phyloP scores from a whole-genome alignment of 1,140 invertebrate genomes.

The Drosophila sechellia region DNA sequence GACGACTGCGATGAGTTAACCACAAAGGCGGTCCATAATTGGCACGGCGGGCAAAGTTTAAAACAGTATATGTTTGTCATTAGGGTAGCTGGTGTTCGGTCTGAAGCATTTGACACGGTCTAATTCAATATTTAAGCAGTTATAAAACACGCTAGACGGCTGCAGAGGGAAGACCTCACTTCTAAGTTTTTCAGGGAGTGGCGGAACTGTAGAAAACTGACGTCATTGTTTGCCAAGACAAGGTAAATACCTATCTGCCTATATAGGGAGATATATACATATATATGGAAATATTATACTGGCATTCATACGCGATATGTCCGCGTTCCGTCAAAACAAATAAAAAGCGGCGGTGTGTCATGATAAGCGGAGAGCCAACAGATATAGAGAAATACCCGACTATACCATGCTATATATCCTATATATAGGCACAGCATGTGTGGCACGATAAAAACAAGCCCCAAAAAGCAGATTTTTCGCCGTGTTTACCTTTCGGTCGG shows the following conservation, averaged over 20 bases:
- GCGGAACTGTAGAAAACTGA: conserved; percentile 37
- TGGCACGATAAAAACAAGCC: conserved; percentile 25
- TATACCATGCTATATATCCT: background rate
- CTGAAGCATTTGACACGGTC: conserved; percentile 54
- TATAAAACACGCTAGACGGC: conserved; percentile 8
- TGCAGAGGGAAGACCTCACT: background rate
- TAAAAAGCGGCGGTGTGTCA: conserved; percentile 54
- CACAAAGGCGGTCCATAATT: conserved; percentile 28
- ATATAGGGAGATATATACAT: conserved; percentile 1
- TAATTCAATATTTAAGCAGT: conserved; percentile 46
- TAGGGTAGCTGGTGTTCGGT: conserved; percentile 1
- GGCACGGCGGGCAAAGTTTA: conserved; percentile 18
- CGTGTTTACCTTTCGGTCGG: conserved; percentile 42
- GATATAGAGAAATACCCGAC: conserved; percentile 26
- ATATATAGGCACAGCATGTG: conserved; percentile 16
- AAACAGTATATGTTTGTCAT: background rate
- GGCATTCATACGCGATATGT: conserved; percentile 17
- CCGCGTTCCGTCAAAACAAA: conserved; percentile 51
- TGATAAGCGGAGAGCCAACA: conserved; percentile 31
- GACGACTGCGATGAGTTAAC: conserved; percentile 60
- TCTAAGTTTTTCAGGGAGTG: conserved; percentile 10
- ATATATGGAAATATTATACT: conserved; percentile 47
- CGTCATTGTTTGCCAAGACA: conserved; percentile 69
- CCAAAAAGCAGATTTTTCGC: conserved; percentile 29
- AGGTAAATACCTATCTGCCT: conserved; percentile 23